Conservation (phyloP, 2,888 invertebrate genomes). For the Drosophila sordidapex region DNA sequence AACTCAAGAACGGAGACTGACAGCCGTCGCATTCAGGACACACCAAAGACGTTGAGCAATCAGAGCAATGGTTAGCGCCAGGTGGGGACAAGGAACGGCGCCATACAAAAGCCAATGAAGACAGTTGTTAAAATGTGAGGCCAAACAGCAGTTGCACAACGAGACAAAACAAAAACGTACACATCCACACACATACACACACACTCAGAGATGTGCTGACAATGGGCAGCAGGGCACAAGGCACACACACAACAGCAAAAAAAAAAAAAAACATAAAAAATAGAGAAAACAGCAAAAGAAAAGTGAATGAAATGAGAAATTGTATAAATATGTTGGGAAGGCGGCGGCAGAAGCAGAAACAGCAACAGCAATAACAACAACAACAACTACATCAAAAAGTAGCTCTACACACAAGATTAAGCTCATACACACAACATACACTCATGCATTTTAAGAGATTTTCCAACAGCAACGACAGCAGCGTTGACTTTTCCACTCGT, state of each 20-base stretch:
- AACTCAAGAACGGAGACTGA: constrained; percentile 15
- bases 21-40: constrained; percentile 8
- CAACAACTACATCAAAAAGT: constrained; percentile 20
- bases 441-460: constrained; percentile 75
- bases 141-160: constrained; percentile 38
- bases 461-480: constrained; percentile 51
- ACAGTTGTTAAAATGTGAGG: constrained; percentile 64
- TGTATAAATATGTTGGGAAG: constrained; percentile 77
- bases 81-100: constrained; percentile 23
- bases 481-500: constrained; percentile 78
- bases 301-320: constrained; percentile 79
- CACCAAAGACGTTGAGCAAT: constrained; percentile 58
- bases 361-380: constrained; percentile 16
- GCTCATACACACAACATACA: constrained; percentile 46
- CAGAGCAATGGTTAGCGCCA: constrained; percentile 47
- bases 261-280: background rate
- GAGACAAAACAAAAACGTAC: constrained; percentile 32
- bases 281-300: constrained; percentile 34
- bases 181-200: constrained; percentile 8
- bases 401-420: constrained; percentile 60
- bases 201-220: constrained; percentile 36
- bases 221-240: constrained; percentile 37
- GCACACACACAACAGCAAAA: constrained; percentile 2
- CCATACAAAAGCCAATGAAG: constrained; percentile 64
- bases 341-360: constrained; percentile 31